A percentile compares a stretch with the other conserved stretches of the same genome.
Evolutionary conservation across 2,797 vertebrate species (phyloP).

Genomic region (Iguana delicatissima): DNA sequence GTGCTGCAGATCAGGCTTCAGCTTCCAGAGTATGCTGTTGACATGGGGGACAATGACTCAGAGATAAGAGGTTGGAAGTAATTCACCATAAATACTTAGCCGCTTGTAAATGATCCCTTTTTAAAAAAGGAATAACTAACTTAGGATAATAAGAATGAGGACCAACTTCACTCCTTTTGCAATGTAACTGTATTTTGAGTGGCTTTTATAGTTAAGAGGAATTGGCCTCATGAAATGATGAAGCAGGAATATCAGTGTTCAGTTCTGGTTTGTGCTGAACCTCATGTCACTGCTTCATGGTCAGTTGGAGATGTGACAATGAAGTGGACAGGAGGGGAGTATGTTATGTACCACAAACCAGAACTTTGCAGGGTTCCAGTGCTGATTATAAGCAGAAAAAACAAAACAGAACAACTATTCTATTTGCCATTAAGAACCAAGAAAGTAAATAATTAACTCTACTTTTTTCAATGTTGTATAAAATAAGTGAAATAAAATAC

Average conservation of each 20-base stretch:
- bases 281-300: background rate
- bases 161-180: no score
- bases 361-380: no score
- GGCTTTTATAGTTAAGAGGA: background rate
- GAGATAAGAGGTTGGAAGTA: background rate
- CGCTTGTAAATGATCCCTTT: no score
- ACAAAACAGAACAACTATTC: no score
- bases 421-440: no score
- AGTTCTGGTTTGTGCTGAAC: background rate
- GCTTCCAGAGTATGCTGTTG: background rate
- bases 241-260: background rate
- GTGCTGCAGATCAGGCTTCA: background rate
- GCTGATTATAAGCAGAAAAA: no score
- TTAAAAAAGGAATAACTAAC: no score
- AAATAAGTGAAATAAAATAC: no score
- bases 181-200: background rate
- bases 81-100: background rate
- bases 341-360: no score
- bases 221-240: background rate
- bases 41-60: background rate
- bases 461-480: background rate
- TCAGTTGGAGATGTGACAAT: no score
- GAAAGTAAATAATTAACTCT: background rate
- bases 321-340: no score
- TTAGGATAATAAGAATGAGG: no score